These are phyloP conservation scores for Diorhabda sublineata DNA, from an alignment of 1,140 invertebrate species.

Conservation along the genomic window DNA sequence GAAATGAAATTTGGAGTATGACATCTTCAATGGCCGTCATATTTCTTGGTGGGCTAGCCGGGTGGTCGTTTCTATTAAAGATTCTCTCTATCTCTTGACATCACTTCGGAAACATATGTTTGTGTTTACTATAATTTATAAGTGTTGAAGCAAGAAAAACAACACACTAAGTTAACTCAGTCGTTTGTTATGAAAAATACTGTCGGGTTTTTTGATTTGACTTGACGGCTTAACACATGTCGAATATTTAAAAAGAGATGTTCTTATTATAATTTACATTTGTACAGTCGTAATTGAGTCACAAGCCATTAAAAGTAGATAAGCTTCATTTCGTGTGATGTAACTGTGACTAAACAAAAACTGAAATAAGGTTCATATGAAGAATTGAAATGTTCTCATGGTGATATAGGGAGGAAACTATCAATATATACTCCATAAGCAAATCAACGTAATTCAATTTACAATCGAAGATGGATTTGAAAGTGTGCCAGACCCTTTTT, in stretches of 20 bases:
- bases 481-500: too few species aligned
- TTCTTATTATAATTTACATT: background rate
- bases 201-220: background rate
- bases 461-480: too few species aligned
- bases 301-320: too few species aligned
- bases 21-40: background rate
- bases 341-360: too few species aligned
- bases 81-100: background rate
- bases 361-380: too few species aligned
- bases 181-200: background rate
- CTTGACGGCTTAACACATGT: background rate
- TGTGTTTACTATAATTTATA: constrained; percentile 1
- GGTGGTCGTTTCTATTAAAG: background rate
- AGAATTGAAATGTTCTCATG: too few species aligned
- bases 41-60: background rate
- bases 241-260: background rate
- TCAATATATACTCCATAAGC: too few species aligned
- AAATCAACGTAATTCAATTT: too few species aligned
- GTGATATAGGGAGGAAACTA: too few species aligned
- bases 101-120: background rate
- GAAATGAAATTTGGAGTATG: background rate
- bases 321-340: too few species aligned
- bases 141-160: background rate
- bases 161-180: background rate
- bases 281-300: too few species aligned